Percentiles rank a stretch among this genome's conserved stretches.
These are phyloP conservation scores for Syngnathoides biaculeatus DNA, from an alignment of 2,113 vertebrate genomes.

Conservation along the genomic window DNA sequence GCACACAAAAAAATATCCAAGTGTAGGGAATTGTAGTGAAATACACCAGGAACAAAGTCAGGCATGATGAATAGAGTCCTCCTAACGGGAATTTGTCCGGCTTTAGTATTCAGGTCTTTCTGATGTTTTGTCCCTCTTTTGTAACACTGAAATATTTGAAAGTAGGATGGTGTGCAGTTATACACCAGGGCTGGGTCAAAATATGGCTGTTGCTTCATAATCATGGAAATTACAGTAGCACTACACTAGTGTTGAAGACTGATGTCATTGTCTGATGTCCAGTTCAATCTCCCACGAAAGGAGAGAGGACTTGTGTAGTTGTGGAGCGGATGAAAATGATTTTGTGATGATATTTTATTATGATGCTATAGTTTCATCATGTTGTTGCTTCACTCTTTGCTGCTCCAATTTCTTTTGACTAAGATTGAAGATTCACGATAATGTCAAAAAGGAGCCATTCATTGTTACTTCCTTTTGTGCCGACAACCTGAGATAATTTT, in stretches of 20 bases:
- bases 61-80: background rate
- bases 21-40: slow-evolving; percentile 35
- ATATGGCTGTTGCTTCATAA: background rate
- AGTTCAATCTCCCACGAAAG: background rate
- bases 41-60: slow-evolving; percentile 16
- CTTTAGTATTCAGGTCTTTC: slow-evolving; percentile 1
- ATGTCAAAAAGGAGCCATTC: background rate
- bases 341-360: too few species aligned
- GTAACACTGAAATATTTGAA: background rate
- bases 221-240: background rate
- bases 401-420: too few species aligned
- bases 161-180: background rate
- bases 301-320: too few species aligned
- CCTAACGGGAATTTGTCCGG: background rate
- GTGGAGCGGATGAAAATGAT: too few species aligned
- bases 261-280: background rate
- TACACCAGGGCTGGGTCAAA: background rate
- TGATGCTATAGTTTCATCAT: too few species aligned
- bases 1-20: slow-evolving; percentile 34
- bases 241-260: background rate
- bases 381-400: too few species aligned
- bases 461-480: too few species aligned
- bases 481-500: too few species aligned
- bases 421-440: background rate
- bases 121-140: background rate